Evolutionary conservation across 2,797 vertebrate genomes (phyloP).

Genomic region (Amblyraja radiata): DNA sequence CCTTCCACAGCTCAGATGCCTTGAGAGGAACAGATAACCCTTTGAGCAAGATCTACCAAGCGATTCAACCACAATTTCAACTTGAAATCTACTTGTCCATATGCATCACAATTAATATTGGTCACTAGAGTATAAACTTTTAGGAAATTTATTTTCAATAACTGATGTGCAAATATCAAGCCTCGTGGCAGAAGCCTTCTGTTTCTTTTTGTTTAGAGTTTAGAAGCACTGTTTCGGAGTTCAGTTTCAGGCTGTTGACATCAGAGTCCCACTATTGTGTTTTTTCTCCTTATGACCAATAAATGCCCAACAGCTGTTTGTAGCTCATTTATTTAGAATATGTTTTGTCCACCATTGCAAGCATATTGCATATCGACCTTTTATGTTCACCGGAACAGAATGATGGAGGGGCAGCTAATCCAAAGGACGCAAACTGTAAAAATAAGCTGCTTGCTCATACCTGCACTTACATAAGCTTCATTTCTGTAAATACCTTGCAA

Average conservation of each 20-base stretch:
- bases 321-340: not conserved
- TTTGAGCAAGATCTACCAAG: not conserved
- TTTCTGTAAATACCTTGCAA: not conserved
- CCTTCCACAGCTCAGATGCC: not conserved
- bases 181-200: too few species aligned
- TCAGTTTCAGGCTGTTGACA: not conserved
- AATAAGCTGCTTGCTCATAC: not conserved
- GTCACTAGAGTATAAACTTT: not conserved
- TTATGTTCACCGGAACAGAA: not conserved
- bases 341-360: not conserved
- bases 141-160: not conserved
- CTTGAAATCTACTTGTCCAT: not conserved
- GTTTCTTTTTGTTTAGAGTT: not conserved
- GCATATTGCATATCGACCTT: not conserved
- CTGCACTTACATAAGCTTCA: not conserved
- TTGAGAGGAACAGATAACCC: not conserved
- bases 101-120: not conserved
- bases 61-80: not conserved
- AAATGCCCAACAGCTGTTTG: not conserved
- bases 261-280: too few species aligned
- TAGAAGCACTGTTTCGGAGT: not conserved
- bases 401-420: not conserved
- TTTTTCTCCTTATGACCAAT: not conserved
- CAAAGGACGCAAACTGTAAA: not conserved
- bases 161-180: not conserved